A percentile compares a stretch with the other conserved stretches of the same genome.
phyloP scores from a whole-genome alignment of 2,797 vertebrate species.

The Iguana delicatissima region DNA sequence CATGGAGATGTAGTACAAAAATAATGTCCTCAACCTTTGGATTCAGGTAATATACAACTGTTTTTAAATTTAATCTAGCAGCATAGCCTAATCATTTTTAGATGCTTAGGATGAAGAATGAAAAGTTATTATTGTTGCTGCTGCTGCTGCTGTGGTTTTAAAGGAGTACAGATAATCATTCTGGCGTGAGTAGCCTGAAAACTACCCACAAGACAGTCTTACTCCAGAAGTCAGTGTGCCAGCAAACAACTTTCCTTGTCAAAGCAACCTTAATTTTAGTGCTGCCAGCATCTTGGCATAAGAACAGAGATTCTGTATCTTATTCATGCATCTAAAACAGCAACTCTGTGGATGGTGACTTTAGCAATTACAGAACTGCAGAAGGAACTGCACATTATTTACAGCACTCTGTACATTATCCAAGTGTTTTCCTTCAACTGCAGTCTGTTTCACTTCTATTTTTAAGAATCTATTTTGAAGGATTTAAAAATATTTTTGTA shows the following conservation, averaged over 20 bases:
- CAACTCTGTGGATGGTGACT: background rate
- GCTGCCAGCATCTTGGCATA: background rate
- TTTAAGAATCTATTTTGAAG: slow-evolving; percentile 43
- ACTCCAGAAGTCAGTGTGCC: background rate
- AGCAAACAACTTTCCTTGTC: slow-evolving; percentile 7
- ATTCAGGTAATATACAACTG: background rate
- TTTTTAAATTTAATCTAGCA: background rate
- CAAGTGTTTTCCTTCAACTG: slow-evolving; percentile 3
- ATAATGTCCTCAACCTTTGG: background rate
- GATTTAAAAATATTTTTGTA: slow-evolving; percentile 14
- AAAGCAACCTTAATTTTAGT: slow-evolving; percentile 4
- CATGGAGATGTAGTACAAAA: no score
- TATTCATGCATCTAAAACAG: slow-evolving; percentile 21
- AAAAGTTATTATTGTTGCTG: no score
- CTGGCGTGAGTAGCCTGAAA: background rate
- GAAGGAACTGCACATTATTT: background rate
- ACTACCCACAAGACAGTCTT: background rate
- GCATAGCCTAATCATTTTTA: background rate
- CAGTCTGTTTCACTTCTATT: slow-evolving; percentile 13
- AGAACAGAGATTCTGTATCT: background rate
- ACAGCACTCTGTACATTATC: background rate
- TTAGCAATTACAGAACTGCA: background rate
- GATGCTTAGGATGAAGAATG: background rate
- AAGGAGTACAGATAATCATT: background rate
- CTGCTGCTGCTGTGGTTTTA: no score